A percentile compares a stretch with the other conserved stretches of the same genome.
Conservation (phyloP, 2,113 vertebrate species). For the Brachionichthys hirsutus region DNA sequence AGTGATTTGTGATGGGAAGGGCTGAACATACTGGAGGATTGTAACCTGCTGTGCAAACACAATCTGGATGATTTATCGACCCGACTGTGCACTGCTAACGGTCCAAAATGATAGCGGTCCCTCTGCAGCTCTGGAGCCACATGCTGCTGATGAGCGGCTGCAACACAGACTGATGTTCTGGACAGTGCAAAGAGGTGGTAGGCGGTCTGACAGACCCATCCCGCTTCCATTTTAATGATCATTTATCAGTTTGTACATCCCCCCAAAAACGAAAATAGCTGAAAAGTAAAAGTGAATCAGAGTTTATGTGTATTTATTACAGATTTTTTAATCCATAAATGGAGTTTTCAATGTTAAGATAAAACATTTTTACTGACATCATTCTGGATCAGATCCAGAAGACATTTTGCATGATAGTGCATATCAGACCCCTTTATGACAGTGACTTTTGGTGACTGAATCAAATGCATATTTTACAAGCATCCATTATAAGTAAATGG, state of each 20-base stretch:
- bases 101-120: slow-evolving; percentile 22
- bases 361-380: no score
- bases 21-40: background rate
- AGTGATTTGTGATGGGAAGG: slow-evolving; percentile 5
- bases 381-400: no score
- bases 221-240: slow-evolving; percentile 2
- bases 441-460: no score
- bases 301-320: no score
- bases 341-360: no score
- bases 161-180: slow-evolving; percentile 22
- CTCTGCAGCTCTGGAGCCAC: slow-evolving; percentile 18
- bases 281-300: no score
- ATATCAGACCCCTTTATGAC: no score
- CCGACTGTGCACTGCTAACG: slow-evolving; percentile 49
- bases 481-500: no score
- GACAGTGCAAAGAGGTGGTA: slow-evolving; percentile 18
- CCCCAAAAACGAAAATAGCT: background rate
- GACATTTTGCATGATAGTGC: no score
- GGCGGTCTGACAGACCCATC: slow-evolving; percentile 38
- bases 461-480: no score
- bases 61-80: slow-evolving; percentile 57
- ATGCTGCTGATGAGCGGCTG: slow-evolving; percentile 26
- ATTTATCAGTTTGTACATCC: slow-evolving; percentile 27
- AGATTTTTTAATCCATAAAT: no score
- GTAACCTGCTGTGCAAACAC: slow-evolving; percentile 67